Evolutionary conservation across 2,888 invertebrate species (phyloP), one percentile per base, ranked within the genome.

Genomic region (Hypena proboscidalis): DNA sequence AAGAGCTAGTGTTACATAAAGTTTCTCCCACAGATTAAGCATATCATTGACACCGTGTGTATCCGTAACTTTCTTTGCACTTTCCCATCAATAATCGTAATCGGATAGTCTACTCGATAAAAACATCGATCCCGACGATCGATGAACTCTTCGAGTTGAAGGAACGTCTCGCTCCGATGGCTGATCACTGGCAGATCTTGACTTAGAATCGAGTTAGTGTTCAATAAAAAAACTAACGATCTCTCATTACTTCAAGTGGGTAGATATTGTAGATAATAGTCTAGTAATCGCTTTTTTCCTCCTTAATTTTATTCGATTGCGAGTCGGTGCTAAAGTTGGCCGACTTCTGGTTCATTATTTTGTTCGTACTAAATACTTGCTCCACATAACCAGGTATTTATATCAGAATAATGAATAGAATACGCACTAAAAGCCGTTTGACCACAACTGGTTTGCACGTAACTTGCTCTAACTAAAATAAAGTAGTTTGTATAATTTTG

Each of bases 141-240:
- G 80, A 78, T 83, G 87, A 85, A 85, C 87, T 67, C 61, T 60
- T 53, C 63, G 73, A 80, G 86, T 86, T 89, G 86, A 89, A 88
- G 74, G 87, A 83, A 88, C 90, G 88, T 84, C 71, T 59, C 88
- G 89, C 85, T 82, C 57, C 74, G 80, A 51, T 80, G 80, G 50
- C 52, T 79, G 77, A 80, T 80, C 70, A 70, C 61, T 64, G 59
- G 51, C 47, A 58, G 50, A 36, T 54, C 48, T 46, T 10, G 14
- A 30, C 19, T n/a, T n/a, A n/a, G n/a, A n/a, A n/a, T n/a, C 5
- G 25, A 39, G 54, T 50, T 57, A 52, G 50, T 40, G 46, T 42
- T 55, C 45, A 51, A 39, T 19, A 2, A 64, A 62, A 49, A 55
- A 36, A 37, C 13, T 56, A 47, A 48, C 41, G 25, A 47, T 53